Evolutionary conservation across 2,113 vertebrate species (phyloP).

Genomic region (Beaufortia kweichowensis): DNA sequence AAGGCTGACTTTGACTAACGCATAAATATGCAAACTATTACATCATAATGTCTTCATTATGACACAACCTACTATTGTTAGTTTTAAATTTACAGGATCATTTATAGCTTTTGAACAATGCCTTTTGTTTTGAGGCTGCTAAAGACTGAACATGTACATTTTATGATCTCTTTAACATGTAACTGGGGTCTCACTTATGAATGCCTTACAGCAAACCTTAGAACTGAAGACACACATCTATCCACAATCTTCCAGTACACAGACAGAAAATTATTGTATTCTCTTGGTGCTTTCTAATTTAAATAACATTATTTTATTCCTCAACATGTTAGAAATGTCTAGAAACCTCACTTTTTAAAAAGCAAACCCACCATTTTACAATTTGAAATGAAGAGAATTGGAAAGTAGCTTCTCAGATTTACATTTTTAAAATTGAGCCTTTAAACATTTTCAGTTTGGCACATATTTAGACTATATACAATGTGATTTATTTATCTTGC

Average conservation of each 20-base stretch:
- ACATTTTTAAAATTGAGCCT: neutral
- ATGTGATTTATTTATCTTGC: conserved; percentile 1
- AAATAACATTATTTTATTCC: neutral
- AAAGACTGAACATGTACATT: neutral
- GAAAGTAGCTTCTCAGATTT: neutral
- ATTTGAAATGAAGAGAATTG: neutral
- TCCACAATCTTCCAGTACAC: conserved; percentile 27
- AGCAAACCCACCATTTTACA: no score
- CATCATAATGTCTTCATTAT: no score
- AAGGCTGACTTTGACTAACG: conserved; percentile 17
- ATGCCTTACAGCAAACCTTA: conserved; percentile 28
- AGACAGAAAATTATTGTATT: neutral
- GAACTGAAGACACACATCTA: neutral
- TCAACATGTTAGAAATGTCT: neutral
- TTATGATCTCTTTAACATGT: neutral
- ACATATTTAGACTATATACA: conserved; percentile 1
- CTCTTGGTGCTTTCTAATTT: neutral
- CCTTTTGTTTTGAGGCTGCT: neutral
- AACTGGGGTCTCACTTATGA: conserved; percentile 7
- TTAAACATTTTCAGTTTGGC: neutral
- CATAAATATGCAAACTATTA: conserved; percentile 16
- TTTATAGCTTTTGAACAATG: conserved; percentile 26
- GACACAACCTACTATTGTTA: no score
- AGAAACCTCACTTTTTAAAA: neutral
- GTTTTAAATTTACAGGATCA: neutral